Conservation (phyloP, 1,140 invertebrate species). For the Potamilus streckersoni region DNA sequence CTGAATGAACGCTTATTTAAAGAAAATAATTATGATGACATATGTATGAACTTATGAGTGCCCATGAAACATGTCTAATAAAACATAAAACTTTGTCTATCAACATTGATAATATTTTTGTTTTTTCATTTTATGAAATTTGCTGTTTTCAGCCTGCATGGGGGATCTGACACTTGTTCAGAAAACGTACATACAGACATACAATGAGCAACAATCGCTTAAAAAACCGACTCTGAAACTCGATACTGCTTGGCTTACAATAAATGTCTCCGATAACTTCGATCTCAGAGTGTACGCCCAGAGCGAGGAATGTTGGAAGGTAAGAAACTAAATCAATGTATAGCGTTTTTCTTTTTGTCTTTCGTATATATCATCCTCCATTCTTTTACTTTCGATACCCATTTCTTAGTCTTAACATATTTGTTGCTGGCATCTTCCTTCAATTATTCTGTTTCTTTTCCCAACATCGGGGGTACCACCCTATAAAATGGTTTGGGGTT, state of each 20-base stretch:
- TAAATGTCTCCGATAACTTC: conserved; percentile 49
- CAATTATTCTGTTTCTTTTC: neutral
- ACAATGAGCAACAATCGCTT: no score
- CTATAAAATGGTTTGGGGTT: neutral
- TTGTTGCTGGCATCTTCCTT: neutral
- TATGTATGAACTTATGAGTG: no score
- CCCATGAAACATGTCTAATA: no score
- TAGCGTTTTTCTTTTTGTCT: neutral
- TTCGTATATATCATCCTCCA: neutral
- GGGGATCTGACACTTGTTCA: no score
- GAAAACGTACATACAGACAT: no score
- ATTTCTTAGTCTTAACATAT: neutral
- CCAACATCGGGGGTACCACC: neutral
- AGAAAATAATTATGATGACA: no score
- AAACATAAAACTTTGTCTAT: no score
- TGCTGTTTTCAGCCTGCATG: no score
- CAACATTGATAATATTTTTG: no score
- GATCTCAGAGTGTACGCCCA: conserved; percentile 43
- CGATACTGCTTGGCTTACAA: conserved; percentile 54
- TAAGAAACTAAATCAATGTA: conserved; percentile 14
- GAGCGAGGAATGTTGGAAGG: conserved; percentile 53
- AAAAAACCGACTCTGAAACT: conserved; percentile 37
- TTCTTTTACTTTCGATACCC: neutral
- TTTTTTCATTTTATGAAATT: no score
- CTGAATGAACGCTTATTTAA: no score